These are phyloP conservation scores for Microplitis manilae DNA, from an alignment of 2,888 invertebrate species.

Conservation along the genomic window DNA sequence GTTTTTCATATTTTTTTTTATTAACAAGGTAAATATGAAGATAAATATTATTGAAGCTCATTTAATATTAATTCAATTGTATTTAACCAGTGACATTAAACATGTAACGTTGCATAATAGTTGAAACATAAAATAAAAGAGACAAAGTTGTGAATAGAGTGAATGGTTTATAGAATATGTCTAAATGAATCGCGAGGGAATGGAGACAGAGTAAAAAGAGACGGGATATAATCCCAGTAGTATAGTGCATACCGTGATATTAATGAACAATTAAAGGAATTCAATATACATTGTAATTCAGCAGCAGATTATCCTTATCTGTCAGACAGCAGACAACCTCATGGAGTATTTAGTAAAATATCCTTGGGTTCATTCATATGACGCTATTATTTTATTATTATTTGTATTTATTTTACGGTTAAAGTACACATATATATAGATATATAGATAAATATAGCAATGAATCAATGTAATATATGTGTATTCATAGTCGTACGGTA, in stretches of 20 bases:
- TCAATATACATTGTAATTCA: slow-evolving; percentile 35
- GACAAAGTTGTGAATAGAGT: slow-evolving; percentile 1
- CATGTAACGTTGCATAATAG: neutral
- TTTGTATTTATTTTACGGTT: neutral
- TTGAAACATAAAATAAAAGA: neutral
- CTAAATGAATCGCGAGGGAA: neutral
- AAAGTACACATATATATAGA: neutral
- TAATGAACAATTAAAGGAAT: slow-evolving; percentile 52
- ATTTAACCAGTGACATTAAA: no score
- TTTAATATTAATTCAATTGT: no score
- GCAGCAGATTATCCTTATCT: slow-evolving; percentile 46
- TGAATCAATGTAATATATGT: neutral
- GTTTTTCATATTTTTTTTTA: no score
- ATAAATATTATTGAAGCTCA: no score
- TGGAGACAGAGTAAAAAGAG: neutral
- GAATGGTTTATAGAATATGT: slow-evolving; percentile 1
- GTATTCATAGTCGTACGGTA: neutral
- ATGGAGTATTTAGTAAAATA: slow-evolving; percentile 44
- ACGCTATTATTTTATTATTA: neutral
- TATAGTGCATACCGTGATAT: slow-evolving; percentile 36
- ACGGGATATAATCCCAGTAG: neutral
- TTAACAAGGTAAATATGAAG: no score
- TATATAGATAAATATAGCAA: neutral
- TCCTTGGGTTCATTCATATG: slow-evolving; percentile 34
- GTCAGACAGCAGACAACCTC: slow-evolving; percentile 46